Conservation (phyloP, 1,140 invertebrate species). For the Eubasilissa regina region DNA sequence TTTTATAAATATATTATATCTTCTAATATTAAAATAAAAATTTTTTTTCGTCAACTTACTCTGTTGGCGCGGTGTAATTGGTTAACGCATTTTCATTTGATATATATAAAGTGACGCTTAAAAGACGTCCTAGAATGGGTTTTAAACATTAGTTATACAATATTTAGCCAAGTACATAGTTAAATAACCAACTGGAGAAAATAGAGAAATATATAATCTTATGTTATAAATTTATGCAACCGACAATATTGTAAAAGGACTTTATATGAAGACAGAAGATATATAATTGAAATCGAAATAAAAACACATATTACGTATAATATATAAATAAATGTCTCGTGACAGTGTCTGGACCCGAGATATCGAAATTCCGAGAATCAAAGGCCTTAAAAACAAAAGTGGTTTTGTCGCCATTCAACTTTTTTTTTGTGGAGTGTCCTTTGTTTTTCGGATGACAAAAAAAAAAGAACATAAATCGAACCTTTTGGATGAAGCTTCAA, state of each 20-base stretch:
- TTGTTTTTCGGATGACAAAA: slow-evolving; percentile 40
- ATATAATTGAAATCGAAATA: slow-evolving; percentile 14
- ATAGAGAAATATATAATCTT: no score
- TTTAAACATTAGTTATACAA: no score
- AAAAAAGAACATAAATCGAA: slow-evolving; percentile 38
- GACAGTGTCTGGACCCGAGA: slow-evolving; percentile 22
- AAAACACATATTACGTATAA: slow-evolving; percentile 1
- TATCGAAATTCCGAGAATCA: slow-evolving; percentile 33
- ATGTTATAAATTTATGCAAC: no score
- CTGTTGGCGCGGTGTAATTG: no score
- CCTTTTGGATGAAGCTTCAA: slow-evolving; percentile 22
- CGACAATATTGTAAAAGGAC: slow-evolving; percentile 3
- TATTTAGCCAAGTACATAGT: no score
- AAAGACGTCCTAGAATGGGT: no score
- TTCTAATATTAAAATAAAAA: no score
- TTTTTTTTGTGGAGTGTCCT: slow-evolving; percentile 22
- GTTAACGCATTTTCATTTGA: no score
- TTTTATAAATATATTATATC: no score
- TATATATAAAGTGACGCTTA: no score
- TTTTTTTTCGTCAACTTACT: no score
- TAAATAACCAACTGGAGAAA: no score
- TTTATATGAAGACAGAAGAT: background rate
- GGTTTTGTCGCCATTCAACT: slow-evolving; percentile 37
- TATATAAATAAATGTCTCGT: slow-evolving; percentile 29
- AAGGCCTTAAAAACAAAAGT: slow-evolving; percentile 39